A percentile compares a stretch with the other conserved stretches of the same genome.
Conservation (phyloP, 2,113 vertebrate species). For the Pachypanchax playfairii region DNA sequence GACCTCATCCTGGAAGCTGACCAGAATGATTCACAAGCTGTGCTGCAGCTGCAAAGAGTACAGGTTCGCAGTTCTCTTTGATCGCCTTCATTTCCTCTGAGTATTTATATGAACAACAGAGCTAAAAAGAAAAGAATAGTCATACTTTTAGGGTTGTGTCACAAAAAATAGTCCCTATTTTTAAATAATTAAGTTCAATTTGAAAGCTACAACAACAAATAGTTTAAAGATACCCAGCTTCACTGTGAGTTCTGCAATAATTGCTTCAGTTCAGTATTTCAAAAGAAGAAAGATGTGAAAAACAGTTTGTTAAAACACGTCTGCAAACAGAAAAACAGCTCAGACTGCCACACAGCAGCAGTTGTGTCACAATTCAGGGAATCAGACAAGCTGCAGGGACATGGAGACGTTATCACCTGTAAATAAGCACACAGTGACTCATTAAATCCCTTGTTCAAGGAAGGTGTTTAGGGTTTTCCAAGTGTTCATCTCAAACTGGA, state of each 20-base stretch:
- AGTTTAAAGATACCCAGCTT: too few species aligned
- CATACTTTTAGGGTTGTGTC: too few species aligned
- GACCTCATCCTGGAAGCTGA: slow-evolving; percentile 97
- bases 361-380: slow-evolving; percentile 22
- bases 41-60: slow-evolving; percentile 93
- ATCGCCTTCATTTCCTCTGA: accelerated
- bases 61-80: slow-evolving; percentile 79
- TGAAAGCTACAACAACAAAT: too few species aligned
- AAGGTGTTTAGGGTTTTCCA: neutral
- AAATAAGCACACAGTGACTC: slow-evolving; percentile 10
- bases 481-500: slow-evolving; percentile 12
- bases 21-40: slow-evolving; percentile 94
- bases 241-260: neutral
- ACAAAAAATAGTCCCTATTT: neutral
- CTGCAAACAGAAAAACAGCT: slow-evolving; percentile 10
- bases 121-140: neutral
- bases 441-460: neutral
- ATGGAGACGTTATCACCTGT: slow-evolving; percentile 14
- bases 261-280: neutral
- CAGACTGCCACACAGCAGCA: slow-evolving; percentile 10
- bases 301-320: neutral
- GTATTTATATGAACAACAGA: neutral
- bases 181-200: too few species aligned
- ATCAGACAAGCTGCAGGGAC: neutral
- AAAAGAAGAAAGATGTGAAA: slow-evolving; percentile 1